Base-by-base conservation (phyloP, 2,797 vertebrate species). In the Nannoperca obscura region DNA sequence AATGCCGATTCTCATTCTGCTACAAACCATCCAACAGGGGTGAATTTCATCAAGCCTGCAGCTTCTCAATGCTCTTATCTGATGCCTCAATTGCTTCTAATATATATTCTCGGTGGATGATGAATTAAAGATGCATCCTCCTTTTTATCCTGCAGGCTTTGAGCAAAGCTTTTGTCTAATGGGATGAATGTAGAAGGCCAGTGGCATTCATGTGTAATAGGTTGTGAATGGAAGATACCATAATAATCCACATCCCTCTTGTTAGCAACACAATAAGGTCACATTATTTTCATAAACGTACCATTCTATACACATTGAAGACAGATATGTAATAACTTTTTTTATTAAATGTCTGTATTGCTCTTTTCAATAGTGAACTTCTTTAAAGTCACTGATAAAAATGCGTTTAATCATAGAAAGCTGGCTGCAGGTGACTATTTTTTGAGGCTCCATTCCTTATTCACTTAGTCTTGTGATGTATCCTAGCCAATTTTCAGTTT, bases 211-310 rank as follows among this genome's bases (percentile, higher is more conserved):
- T 77, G 52, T 75, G 65, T 81, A 57, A 36, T 38, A 44, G 24
- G 7, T 24, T 65, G 11, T 64, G 14, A 76, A 57, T 71, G 42
- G 13, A 61, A 32, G 32, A 57, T 66, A 42, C n/a, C 12, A 34
- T 61, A 54, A 78, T 72, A 63, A 63, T 83, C 53, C 50, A 47
- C 15, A 55, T 24, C 19, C 22, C 15, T 60, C 36, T 27, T 64
- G n/a, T 42, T 3, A 36, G 49, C 20, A 76, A 40, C 42, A 69
- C 27, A 55, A 44, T n/a, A 14, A 57, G 24, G 20, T 27, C 17
- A 20, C 15, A 42, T 42, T 38, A 13, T 38, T 70, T 76, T 47
- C 5, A 54, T 38, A 15, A 61, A 70, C 30, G 50, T 11, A 46
- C 3, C 27, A 59, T 52, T 24, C 13, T 24, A 12, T 57, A 54